phyloP scores from a whole-genome alignment of 2,888 invertebrate genomes.

The Chromoteleia sp. region DNA sequence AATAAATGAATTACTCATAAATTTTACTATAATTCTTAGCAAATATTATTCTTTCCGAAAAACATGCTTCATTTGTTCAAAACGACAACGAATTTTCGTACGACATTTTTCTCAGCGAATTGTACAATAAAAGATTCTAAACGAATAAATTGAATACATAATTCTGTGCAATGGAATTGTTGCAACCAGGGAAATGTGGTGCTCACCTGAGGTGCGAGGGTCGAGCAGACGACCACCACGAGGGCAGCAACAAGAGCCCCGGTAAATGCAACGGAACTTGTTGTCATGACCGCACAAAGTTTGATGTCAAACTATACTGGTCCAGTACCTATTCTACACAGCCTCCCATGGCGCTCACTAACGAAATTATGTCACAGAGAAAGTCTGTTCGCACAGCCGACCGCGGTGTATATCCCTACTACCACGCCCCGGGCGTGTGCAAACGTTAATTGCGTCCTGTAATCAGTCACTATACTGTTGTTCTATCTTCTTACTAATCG shows the following conservation, averaged over 20 bases:
- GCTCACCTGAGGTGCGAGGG: constrained; percentile 75
- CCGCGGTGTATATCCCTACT: constrained; percentile 71
- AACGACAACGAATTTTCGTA: too few relatives aligned
- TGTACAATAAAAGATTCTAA: too few relatives aligned
- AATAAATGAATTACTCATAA: too few relatives aligned
- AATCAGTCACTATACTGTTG: constrained; percentile 65
- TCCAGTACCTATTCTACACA: constrained; percentile 77
- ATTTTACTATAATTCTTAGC: too few relatives aligned
- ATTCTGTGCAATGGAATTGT: too few relatives aligned
- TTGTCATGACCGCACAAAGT: constrained; percentile 80
- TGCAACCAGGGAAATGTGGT: neutral
- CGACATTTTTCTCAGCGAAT: too few relatives aligned
- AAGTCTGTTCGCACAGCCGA: constrained; percentile 74
- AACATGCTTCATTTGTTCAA: too few relatives aligned
- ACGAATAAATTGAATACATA: too few relatives aligned
- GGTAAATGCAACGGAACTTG: constrained; percentile 72
- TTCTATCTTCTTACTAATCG: constrained; percentile 62
- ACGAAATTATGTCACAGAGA: constrained; percentile 82
- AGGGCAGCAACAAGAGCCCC: constrained; percentile 71
- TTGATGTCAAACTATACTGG: constrained; percentile 81
- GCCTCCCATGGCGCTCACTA: constrained; percentile 73
- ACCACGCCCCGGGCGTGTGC: constrained; percentile 65
- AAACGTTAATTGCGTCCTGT: constrained; percentile 72
- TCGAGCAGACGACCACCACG: constrained; percentile 67
- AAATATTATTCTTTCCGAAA: too few relatives aligned